phyloP scores from a whole-genome alignment of 1,140 invertebrate genomes.

The Prorops nasuta region DNA sequence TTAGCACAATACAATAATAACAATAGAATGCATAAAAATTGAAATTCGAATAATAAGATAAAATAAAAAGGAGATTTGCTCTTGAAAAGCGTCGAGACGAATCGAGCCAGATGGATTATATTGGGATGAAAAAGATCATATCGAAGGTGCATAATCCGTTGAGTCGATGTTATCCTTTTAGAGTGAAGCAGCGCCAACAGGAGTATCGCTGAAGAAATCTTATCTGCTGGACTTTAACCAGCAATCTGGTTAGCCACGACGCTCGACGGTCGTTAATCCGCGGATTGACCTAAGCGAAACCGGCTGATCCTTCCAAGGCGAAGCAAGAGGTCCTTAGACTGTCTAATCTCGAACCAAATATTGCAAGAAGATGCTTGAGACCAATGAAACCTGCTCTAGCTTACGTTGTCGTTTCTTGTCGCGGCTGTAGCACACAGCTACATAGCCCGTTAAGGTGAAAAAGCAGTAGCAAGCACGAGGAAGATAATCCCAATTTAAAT shows the following conservation, averaged over 20 bases:
- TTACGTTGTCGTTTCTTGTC: neutral
- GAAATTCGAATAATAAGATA: no score
- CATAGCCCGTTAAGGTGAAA: no score
- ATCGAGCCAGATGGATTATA: no score
- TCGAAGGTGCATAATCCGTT: conserved; percentile 3
- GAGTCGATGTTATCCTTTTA: conserved; percentile 16
- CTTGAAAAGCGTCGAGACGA: no score
- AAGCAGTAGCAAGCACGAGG: no score
- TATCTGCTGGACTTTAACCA: conserved; percentile 32
- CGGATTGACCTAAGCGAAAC: conserved; percentile 23
- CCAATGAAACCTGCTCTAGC: conserved; percentile 6
- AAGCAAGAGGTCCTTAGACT: neutral
- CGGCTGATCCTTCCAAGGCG: conserved; percentile 11
- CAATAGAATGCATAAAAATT: no score
- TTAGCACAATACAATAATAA: no score
- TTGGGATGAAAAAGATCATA: no score
- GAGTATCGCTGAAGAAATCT: conserved; percentile 14
- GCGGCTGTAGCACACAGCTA: no score
- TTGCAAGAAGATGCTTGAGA: conserved; percentile 18
- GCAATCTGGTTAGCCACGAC: conserved; percentile 36
- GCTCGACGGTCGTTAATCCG: conserved; percentile 21
- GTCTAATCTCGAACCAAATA: conserved; percentile 18
- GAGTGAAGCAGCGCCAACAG: neutral
- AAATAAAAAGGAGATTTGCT: no score
- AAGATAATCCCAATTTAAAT: conserved; percentile 37